Evolutionary conservation across 2,797 vertebrate species (phyloP), one percentile per base, ranked within the genome.

Genomic region (Labeo calbasu): DNA sequence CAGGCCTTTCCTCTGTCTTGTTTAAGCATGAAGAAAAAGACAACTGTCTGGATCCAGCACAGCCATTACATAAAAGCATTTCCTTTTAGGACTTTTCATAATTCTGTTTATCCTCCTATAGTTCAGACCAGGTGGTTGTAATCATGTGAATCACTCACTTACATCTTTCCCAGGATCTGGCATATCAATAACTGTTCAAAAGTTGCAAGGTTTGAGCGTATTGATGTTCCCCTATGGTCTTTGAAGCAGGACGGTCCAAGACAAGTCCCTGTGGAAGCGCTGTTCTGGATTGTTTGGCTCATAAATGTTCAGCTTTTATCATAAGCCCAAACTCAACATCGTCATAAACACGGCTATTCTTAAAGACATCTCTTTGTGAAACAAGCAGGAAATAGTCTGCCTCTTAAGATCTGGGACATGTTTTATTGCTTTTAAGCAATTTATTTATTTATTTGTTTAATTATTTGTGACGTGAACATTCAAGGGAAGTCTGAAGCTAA

Each of bases 231-330:
- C 28, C 10, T 21, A 3, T 17, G 12, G 75, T 72, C 43, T 73
- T 68, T 55, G 25, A 78, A 72, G 43, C 17, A 72, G 61, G 70
- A 25, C 32, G 43, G 80, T 77, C 66, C 81, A 80, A 71, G 43
- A 69, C 70, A 40, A 25, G 28, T 83, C 63, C 69, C 50, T 12
- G 40, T 65, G 55, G 23, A 82, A 65, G 66, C 46, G 50, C 14
- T 83, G 57, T 83, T 86, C 57, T 13, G 5, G 79, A 55, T 78
- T 82, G 51, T 63, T 86, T 76, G 55, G 79, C 40, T n/a, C 40
- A 72, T 17, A 71, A 86, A 82, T 55, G 23, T 55, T 59, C 19
- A 1, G 14, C 46, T 55, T 82, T 75, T 32, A 70, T 40, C 28
- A 14, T 73, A 14, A 36, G 48, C 69, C n/a, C 76, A 79, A 82